phyloP scores from a whole-genome alignment of 2,113 vertebrate genomes.

The Petrocephalus zakoni region DNA sequence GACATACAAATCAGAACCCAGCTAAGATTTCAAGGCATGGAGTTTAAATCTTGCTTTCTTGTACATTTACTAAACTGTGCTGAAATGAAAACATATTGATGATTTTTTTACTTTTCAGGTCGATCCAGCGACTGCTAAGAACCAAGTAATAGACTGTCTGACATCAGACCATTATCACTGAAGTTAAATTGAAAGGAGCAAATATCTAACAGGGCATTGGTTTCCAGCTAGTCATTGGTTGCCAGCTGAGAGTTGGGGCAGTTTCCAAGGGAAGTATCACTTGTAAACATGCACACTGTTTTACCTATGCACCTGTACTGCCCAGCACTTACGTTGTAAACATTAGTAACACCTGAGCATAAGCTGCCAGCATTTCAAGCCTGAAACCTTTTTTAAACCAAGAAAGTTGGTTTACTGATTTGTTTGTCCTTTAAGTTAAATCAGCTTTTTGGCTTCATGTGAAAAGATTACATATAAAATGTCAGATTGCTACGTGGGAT shows the following conservation, averaged over 20 bases:
- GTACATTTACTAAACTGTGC: neutral
- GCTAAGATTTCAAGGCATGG: neutral
- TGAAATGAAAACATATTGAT: neutral
- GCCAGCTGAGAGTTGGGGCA: neutral
- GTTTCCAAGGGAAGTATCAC: neutral
- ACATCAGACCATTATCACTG: neutral
- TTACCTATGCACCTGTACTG: neutral
- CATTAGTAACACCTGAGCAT: neutral
- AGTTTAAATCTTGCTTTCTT: neutral
- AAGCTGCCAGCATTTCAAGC: neutral
- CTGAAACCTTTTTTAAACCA: neutral
- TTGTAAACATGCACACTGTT: too few relatives aligned
- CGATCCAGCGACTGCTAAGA: conserved; percentile 61
- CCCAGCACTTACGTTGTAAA: neutral
- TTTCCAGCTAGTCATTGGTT: neutral
- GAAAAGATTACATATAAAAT: neutral
- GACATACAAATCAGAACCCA: neutral
- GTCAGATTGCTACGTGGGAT: neutral
- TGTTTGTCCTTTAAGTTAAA: neutral
- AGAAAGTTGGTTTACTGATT: neutral
- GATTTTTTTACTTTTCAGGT: conserved; percentile 37
- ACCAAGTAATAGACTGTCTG: neutral
- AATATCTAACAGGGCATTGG: neutral
- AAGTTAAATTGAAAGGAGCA: conserved; percentile 1
- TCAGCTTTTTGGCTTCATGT: neutral